These are phyloP conservation scores for Podiceps cristatus DNA, from an alignment of 2,113 vertebrate genomes.

Conservation along the genomic window DNA sequence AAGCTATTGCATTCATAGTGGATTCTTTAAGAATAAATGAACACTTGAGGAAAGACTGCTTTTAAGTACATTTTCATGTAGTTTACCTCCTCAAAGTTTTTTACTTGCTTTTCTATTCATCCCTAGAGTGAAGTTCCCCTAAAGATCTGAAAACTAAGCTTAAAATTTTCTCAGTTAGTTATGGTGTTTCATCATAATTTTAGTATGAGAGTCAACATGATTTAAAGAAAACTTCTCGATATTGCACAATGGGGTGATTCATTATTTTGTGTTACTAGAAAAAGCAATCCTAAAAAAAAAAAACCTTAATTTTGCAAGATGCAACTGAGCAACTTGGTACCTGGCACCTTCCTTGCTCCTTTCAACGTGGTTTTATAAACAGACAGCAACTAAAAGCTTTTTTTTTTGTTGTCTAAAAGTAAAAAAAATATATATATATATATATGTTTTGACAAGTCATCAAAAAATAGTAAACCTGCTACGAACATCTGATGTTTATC, in stretches of 20 bases:
- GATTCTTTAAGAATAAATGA: neutral
- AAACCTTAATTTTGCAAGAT: neutral
- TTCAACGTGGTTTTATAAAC: neutral
- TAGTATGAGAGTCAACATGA: neutral
- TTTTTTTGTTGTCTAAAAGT: neutral
- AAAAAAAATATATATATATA: too few species aligned
- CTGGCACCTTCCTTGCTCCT: neutral
- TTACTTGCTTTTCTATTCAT: neutral
- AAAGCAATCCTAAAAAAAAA: neutral
- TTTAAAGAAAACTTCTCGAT: neutral
- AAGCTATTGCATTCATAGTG: neutral
- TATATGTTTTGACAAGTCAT: neutral
- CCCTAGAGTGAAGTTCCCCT: neutral
- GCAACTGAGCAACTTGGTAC: neutral
- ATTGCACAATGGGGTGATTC: too few species aligned
- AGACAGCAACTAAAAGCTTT: neutral
- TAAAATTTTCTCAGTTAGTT: neutral
- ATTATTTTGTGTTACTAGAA: neutral
- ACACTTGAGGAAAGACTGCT: too few species aligned
- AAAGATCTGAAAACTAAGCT: neutral
- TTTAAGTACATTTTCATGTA: neutral
- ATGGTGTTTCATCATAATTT: neutral
- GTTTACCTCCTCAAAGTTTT: neutral
- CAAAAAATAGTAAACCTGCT: neutral
- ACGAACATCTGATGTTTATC: neutral